phyloP scores from a whole-genome alignment of 2,113 vertebrate genomes.

The Raja brachyura region DNA sequence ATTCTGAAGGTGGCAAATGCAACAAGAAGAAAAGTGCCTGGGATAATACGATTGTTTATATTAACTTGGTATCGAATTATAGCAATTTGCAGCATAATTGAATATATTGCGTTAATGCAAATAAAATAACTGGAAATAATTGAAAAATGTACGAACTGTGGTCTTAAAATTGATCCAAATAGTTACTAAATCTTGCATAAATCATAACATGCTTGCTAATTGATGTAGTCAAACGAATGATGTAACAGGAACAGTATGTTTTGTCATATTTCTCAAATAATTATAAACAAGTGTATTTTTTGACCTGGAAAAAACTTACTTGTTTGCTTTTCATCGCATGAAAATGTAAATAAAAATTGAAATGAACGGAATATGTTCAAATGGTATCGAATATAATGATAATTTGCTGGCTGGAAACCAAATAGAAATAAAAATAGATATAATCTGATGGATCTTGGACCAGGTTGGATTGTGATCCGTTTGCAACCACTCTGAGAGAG shows the following conservation, averaged over 20 bases:
- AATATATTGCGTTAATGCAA: background rate
- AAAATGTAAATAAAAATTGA: background rate
- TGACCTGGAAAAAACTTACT: background rate
- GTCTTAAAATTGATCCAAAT: background rate
- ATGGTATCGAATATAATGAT: background rate
- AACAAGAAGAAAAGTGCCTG: background rate
- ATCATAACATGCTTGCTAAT: background rate
- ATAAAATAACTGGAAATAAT: background rate
- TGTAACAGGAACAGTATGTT: background rate
- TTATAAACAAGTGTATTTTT: background rate
- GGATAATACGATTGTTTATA: background rate
- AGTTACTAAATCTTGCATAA: background rate
- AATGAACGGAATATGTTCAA: background rate
- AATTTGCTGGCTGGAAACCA: background rate
- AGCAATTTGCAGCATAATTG: background rate
- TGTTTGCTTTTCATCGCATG: background rate
- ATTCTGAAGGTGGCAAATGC: background rate
- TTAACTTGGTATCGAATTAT: background rate
- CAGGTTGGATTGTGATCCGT: slow-evolving; percentile 16
- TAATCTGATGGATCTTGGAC: slow-evolving; percentile 5
- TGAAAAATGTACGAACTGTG: background rate
- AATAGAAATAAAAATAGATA: slow-evolving; percentile 1
- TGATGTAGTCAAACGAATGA: background rate
- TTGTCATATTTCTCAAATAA: background rate
- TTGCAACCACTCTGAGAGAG: background rate